Conservation (phyloP, 2,113 vertebrate genomes). For the Eleginops maclovinus region DNA sequence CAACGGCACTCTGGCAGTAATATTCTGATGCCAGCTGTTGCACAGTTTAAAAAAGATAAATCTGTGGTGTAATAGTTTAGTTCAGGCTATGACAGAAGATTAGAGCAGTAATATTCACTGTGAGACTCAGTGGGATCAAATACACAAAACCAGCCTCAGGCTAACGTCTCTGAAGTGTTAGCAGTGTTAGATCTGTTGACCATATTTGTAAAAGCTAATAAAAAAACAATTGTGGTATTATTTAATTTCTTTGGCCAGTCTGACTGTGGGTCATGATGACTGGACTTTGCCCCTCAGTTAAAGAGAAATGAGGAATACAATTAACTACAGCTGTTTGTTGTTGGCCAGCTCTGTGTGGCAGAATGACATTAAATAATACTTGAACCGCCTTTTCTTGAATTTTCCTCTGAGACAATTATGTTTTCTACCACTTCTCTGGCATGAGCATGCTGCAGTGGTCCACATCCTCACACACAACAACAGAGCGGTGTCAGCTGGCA, state of each 20-base stretch:
- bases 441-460: too few species aligned
- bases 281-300: not conserved
- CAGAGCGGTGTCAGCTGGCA: too few species aligned
- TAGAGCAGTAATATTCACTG: constrained; percentile 7
- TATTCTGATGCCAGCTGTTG: constrained; percentile 37
- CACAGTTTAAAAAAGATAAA: constrained; percentile 1
- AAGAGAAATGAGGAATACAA: not conserved
- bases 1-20: constrained; percentile 17
- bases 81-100: constrained; percentile 11
- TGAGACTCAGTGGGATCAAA: constrained; percentile 8
- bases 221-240: not conserved
- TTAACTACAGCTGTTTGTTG: not conserved
- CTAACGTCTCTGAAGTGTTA: not conserved
- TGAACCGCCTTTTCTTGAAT: too few species aligned
- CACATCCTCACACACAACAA: too few species aligned
- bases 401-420: too few species aligned
- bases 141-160: not conserved
- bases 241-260: not conserved
- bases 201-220: not conserved
- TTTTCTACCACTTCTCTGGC: too few species aligned
- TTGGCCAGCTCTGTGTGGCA: too few species aligned
- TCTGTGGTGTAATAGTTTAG: not conserved
- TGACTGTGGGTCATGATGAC: not conserved
- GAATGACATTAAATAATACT: too few species aligned
- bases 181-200: not conserved